Evolutionary conservation across 2,888 invertebrate genomes (phyloP).

Genomic region (Eueremaeus valkanovi): DNA sequence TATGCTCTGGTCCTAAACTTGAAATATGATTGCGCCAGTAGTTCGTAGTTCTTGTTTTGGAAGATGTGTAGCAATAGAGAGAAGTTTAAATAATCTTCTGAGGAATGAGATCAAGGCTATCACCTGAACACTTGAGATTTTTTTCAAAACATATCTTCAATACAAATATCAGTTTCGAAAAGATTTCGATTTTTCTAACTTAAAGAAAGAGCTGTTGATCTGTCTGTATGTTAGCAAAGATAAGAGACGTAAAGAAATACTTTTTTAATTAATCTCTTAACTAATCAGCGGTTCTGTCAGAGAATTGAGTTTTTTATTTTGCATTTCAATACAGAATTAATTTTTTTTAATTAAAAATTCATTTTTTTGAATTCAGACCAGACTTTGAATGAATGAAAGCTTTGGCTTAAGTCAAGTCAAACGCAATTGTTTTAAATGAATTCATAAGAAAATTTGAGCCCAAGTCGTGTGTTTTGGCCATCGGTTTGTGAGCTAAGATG

Average conservation of each 20-base stretch:
- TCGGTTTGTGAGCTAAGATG: not conserved
- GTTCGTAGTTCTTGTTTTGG: not conserved
- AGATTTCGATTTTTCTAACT: not conserved
- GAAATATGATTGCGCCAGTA: not conserved
- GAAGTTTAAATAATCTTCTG: not conserved
- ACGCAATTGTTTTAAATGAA: not conserved
- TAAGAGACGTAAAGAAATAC: not conserved
- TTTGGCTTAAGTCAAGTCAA: not conserved
- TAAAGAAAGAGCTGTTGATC: not conserved
- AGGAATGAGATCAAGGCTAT: constrained; percentile 14
- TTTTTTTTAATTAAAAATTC: not conserved
- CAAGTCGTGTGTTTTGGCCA: not conserved
- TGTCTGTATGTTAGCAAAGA: not conserved
- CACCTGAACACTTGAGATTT: not conserved
- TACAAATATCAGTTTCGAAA: not conserved
- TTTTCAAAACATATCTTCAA: not conserved
- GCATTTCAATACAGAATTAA: not conserved
- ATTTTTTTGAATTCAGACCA: not conserved
- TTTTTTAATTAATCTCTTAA: not conserved
- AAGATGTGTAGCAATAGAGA: not conserved
- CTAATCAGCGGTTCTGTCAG: constrained; percentile 18
- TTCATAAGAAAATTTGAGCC: not conserved
- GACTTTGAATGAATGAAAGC: not conserved
- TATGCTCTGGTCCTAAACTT: not conserved
- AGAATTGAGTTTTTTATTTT: not conserved